Evolutionary conservation across 2,888 invertebrate genomes (phyloP), one percentile per base, ranked within the genome.

Genomic region (Meliscaeva auricollis): DNA sequence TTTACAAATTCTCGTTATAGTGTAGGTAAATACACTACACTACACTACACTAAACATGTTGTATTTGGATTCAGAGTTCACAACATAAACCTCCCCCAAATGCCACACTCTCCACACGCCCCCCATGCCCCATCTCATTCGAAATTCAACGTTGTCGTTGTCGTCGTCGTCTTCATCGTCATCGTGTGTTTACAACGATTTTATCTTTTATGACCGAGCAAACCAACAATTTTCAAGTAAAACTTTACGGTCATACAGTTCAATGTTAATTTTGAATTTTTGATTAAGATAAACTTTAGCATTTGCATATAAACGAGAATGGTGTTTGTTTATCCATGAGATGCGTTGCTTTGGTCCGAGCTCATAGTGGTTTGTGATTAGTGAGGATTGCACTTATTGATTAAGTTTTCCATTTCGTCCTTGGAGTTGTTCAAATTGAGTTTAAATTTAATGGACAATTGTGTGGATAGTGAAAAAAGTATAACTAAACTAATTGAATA

Each of bases 221-320:
- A 58, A 38, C 58, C 17, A 52, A 74, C 26, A 52, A 52, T 38
- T 38, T 38, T 50, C 6, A 73, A 38, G 50, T 46, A 66, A 56
- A 66, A 64, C 46, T 80, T 68, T 69, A 74, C 68, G 74, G 66
- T 58, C 78, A 54, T 64, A 52, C 69, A 54, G 62, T 78, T 72
- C 66, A 58, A 58, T 66, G 64, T 72, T 78, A 72, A 78, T 58
- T 78, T 72, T 72, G 66, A 78, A 78, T 72, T 78, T 78, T 64
- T 78, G 64, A 78, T 64, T 78, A 78, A 78, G 72, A 78, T 78
- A 72, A 56, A 72, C 66, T 48, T 64, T 56, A 46, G 17, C 9
- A 56, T 56, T 56, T 56, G 35, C 56, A 56, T 56, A 35, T 6
- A 56, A 20, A 56, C 56, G 35, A 56, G 56, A 11, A 56, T 56